A percentile compares a stretch with the other conserved stretches of the same genome.
Evolutionary conservation across 2,888 invertebrate genomes (phyloP).

Genomic region (Melikaiella ostensackeni): DNA sequence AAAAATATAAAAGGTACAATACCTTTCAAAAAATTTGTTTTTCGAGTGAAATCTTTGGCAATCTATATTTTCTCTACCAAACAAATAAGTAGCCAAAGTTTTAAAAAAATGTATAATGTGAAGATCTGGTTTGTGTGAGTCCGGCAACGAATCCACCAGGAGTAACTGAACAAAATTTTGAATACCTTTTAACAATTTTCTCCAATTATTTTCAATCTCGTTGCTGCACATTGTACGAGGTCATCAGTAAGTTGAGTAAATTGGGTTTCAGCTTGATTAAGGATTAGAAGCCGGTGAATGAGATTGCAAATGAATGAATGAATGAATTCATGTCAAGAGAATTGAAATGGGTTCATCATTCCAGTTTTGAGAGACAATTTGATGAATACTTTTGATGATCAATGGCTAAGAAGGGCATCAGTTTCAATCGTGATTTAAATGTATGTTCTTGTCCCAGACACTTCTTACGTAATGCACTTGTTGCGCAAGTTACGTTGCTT

Average conservation of each 20-base stretch:
- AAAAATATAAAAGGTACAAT: too few species aligned
- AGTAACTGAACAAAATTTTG: constrained; percentile 9
- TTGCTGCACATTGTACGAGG: constrained; percentile 7
- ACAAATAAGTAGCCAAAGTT: too few species aligned
- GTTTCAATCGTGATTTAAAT: neutral
- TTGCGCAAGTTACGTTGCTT: constrained; percentile 25
- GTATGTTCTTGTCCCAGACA: constrained; percentile 2
- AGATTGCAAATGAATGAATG: constrained; percentile 24
- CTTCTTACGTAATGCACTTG: constrained; percentile 14
- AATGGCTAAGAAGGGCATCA: neutral
- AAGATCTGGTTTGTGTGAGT: too few species aligned
- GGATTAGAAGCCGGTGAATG: constrained; percentile 15
- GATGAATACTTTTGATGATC: neutral
- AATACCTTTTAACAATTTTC: constrained; percentile 6
- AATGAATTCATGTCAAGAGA: constrained; percentile 9
- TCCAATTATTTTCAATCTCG: constrained; percentile 36
- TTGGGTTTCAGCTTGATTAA: constrained; percentile 27
- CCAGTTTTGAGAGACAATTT: neutral
- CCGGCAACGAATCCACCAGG: too few species aligned
- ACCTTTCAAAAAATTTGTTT: too few species aligned
- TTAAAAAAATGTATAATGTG: too few species aligned
- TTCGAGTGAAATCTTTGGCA: too few species aligned
- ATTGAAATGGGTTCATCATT: neutral
- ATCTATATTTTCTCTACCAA: too few species aligned
- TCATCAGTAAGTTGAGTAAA: constrained; percentile 26